These are phyloP conservation scores for Metacarcinus magister DNA, from an alignment of 2,888 invertebrate species.

Conservation along the genomic window DNA sequence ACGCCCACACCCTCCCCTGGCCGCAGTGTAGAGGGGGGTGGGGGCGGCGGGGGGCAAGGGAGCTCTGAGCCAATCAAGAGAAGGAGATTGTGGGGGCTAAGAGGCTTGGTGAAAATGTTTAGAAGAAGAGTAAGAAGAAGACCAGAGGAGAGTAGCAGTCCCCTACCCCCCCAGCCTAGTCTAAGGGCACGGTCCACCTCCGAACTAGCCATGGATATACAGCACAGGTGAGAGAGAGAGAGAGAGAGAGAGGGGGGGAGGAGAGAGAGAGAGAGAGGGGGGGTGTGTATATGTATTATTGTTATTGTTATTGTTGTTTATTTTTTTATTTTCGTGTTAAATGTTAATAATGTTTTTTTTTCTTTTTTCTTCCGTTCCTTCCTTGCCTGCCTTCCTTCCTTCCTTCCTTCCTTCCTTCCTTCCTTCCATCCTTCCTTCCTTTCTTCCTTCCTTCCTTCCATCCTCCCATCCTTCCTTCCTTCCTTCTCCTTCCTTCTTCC, in stretches of 20 bases:
- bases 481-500: not conserved
- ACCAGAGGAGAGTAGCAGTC: constrained; percentile 72
- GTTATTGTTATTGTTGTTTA: not conserved
- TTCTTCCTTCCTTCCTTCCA: not conserved
- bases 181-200: constrained; percentile 80
- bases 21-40: not conserved
- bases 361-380: not conserved
- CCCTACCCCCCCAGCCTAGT: constrained; percentile 72
- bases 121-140: constrained; percentile 78
- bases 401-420: not conserved
- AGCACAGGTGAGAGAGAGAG: constrained; percentile 67
- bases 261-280: not conserved
- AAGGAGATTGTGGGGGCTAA: constrained; percentile 79
- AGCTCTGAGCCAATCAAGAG: constrained; percentile 70
- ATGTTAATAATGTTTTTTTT: not conserved
- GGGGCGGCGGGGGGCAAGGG: not conserved
- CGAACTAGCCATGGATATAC: constrained; percentile 77
- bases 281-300: not conserved
- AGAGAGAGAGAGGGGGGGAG: not conserved
- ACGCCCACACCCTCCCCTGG: constrained; percentile 10
- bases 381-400: not conserved
- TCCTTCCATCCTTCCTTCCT: not conserved
- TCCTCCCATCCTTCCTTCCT: not conserved
- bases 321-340: not conserved
- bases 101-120: constrained; percentile 82